Evolutionary conservation across 2,888 invertebrate species (phyloP).

Genomic region (Zelleria hepariella): DNA sequence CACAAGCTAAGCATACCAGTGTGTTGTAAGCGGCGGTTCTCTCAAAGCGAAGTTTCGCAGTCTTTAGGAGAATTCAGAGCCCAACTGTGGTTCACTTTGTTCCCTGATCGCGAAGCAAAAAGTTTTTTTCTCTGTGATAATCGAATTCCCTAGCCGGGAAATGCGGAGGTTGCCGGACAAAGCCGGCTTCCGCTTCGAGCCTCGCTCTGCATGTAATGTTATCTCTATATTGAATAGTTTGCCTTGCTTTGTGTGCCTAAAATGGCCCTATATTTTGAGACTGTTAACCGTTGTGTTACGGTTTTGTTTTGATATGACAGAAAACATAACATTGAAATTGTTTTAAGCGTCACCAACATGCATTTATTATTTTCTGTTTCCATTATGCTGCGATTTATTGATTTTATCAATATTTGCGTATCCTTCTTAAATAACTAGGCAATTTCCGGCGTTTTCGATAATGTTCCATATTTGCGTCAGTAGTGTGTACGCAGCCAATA

Average conservation of each 20-base stretch:
- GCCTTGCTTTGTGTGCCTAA: neutral
- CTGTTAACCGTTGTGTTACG: too few relatives aligned
- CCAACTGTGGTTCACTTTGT: conserved; percentile 48
- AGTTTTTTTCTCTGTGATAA: conserved; percentile 39
- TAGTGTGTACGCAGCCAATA: neutral
- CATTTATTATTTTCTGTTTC: neutral
- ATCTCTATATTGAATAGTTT: neutral
- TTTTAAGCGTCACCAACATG: neutral
- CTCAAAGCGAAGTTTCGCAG: conserved; percentile 34
- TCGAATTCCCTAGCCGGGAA: conserved; percentile 27
- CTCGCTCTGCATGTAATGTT: neutral
- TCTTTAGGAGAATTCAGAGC: conserved; percentile 41
- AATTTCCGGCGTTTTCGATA: neutral
- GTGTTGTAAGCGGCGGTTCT: conserved; percentile 23
- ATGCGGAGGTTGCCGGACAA: conserved; percentile 11
- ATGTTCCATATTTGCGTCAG: neutral
- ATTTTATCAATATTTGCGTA: neutral
- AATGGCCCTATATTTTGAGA: too few relatives aligned
- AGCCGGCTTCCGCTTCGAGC: conserved; percentile 10
- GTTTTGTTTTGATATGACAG: neutral
- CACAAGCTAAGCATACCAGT: too few relatives aligned
- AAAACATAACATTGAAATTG: neutral
- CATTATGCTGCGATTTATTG: neutral
- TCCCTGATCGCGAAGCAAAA: conserved; percentile 33
- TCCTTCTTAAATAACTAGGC: neutral